These are phyloP conservation scores for Cerastoderma edule DNA, from an alignment of 2,888 invertebrate genomes.

Conservation along the genomic window DNA sequence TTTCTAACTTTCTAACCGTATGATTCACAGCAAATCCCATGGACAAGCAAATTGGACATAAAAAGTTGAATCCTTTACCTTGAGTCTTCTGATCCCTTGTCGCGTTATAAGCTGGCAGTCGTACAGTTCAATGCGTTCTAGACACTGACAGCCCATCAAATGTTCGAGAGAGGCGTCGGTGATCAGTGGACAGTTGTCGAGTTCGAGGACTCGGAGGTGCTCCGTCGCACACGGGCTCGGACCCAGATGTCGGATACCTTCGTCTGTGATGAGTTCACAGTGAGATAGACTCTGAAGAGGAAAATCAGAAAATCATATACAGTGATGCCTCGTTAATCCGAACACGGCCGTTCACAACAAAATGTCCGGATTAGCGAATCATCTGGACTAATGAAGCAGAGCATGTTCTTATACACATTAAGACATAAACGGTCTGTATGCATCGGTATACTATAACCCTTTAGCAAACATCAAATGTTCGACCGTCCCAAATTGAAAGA, in stretches of 20 bases:
- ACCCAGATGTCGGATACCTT: conserved; percentile 97
- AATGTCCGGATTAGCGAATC: too few species aligned
- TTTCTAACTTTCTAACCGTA: neutral
- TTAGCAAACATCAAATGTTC: too few species aligned
- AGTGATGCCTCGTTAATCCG: too few species aligned
- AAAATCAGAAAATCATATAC: conserved; percentile 10
- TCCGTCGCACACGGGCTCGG: conserved; percentile 97
- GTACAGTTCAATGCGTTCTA: conserved; percentile 98
- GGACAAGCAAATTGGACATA: too few species aligned
- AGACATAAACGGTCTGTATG: too few species aligned
- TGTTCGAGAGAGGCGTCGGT: conserved; percentile 98
- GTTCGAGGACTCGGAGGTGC: conserved; percentile 91
- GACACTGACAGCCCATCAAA: conserved; percentile 95
- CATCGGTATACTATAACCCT: too few species aligned
- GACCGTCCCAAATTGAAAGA: too few species aligned
- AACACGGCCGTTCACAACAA: too few species aligned
- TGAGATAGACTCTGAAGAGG: conserved; percentile 95
- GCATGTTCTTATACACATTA: too few species aligned
- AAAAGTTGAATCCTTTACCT: too few species aligned
- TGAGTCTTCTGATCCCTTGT: conserved; percentile 96
- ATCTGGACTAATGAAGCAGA: too few species aligned
- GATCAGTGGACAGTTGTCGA: conserved; percentile 99
- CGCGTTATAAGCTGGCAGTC: conserved; percentile 99
- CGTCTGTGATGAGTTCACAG: conserved; percentile 99
- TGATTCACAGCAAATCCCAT: neutral